phyloP scores from a whole-genome alignment of 2,888 invertebrate genomes.

The Drosophila histrio region DNA sequence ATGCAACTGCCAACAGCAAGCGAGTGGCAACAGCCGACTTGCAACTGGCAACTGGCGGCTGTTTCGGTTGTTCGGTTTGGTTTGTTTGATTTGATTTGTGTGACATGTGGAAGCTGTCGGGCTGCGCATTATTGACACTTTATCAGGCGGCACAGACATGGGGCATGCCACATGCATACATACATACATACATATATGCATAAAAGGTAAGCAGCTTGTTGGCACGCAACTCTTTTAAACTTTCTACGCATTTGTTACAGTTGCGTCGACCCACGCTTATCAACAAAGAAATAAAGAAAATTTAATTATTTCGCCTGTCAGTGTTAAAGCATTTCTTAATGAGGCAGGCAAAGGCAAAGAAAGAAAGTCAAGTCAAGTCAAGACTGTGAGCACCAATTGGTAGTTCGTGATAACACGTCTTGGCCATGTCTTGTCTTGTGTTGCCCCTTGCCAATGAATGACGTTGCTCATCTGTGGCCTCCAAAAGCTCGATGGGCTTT shows the following conservation, averaged over 20 bases:
- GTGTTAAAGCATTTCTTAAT: constrained; percentile 70
- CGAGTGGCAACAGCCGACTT: constrained; percentile 30
- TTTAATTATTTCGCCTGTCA: constrained; percentile 78
- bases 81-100: constrained; percentile 69
- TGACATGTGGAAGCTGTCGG: constrained; percentile 78
- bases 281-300: constrained; percentile 35
- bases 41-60: constrained; percentile 33
- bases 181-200: constrained; percentile 30
- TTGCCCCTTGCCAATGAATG: constrained; percentile 51
- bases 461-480: constrained; percentile 54
- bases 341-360: constrained; percentile 44
- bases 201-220: constrained; percentile 28
- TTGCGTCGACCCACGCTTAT: constrained; percentile 67
- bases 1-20: constrained; percentile 34
- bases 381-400: constrained; percentile 37
- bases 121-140: constrained; percentile 75
- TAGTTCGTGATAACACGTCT: constrained; percentile 61
- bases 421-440: constrained; percentile 30
- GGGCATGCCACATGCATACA: constrained; percentile 23
- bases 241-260: constrained; percentile 78
- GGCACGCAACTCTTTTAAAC: constrained; percentile 63
- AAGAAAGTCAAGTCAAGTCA: constrained; percentile 10
- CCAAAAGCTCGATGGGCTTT: constrained; percentile 10
- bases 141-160: constrained; percentile 51
- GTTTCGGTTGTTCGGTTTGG: constrained; percentile 15